These are phyloP conservation scores for Aplodontia rufa DNA, from an alignment of 2,113 vertebrate species.

Conservation along the genomic window DNA sequence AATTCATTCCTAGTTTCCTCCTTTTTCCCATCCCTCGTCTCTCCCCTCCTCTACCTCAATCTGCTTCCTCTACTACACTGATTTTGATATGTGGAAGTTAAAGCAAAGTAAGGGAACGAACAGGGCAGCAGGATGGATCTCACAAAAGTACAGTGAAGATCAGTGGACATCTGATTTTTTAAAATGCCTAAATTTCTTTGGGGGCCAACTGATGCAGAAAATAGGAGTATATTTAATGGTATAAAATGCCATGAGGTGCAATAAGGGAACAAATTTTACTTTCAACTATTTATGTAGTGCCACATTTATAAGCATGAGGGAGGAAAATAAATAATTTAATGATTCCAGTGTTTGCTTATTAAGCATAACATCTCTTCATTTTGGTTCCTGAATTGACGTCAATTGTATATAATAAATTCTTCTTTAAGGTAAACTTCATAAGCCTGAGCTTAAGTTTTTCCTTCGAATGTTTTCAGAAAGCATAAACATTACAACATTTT, in stretches of 20 bases:
- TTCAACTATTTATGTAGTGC: not conserved
- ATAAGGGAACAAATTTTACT: not conserved
- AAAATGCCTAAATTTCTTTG: not conserved
- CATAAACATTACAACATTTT: not conserved
- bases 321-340: not conserved
- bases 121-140: too few relatives aligned
- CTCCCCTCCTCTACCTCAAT: too few relatives aligned
- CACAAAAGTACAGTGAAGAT: too few relatives aligned
- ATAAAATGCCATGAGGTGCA: not conserved
- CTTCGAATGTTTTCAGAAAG: constrained; percentile 27
- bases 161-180: not conserved
- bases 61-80: too few relatives aligned
- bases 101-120: too few relatives aligned
- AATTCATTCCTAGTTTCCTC: too few relatives aligned
- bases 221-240: not conserved
- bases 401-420: not conserved
- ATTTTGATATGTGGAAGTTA: too few relatives aligned
- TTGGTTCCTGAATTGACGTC: not conserved
- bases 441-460: not conserved
- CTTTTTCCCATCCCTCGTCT: too few relatives aligned
- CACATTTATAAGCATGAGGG: not conserved
- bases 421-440: not conserved
- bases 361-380: not conserved
- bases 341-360: not conserved
- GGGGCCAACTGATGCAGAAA: not conserved